A percentile compares a stretch with the other conserved stretches of the same genome.
Conservation (phyloP, 2,113 vertebrate genomes). For the Protobothrops flavoviridis region DNA sequence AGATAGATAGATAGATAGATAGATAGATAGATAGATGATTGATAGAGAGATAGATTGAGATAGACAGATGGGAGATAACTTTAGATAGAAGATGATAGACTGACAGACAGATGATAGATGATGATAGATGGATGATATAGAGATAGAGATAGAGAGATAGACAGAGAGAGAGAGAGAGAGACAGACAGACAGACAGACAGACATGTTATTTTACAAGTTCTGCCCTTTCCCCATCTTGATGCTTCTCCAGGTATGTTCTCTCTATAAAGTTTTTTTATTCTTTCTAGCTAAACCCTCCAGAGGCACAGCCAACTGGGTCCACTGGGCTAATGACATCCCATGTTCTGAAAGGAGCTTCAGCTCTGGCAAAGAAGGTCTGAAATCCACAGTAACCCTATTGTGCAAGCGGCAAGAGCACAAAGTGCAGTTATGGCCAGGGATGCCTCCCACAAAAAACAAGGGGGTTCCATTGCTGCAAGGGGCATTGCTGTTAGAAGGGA, state of each 20-base stretch:
- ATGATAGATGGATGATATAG: too few species aligned
- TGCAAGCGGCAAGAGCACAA: conserved; percentile 22
- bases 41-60: too few species aligned
- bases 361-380: neutral
- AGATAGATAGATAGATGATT: too few species aligned
- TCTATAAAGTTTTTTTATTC: neutral
- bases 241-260: neutral
- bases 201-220: neutral
- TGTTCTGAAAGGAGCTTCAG: conserved; percentile 22
- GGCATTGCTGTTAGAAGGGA: conserved; percentile 51
- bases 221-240: too few species aligned
- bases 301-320: neutral
- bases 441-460: neutral
- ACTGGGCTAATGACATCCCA: conserved; percentile 18
- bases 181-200: too few species aligned
- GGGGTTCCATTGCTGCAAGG: conserved; percentile 34
- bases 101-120: neutral
- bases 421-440: conserved; percentile 23
- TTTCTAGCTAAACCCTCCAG: neutral
- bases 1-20: too few species aligned
- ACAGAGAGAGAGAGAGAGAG: too few species aligned
- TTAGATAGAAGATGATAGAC: neutral
- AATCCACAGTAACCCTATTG: conserved; percentile 4
- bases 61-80: too few species aligned
- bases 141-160: too few species aligned